These are phyloP conservation scores for Stratiomys singularior DNA, from an alignment of 2,888 invertebrate genomes.

Conservation along the genomic window DNA sequence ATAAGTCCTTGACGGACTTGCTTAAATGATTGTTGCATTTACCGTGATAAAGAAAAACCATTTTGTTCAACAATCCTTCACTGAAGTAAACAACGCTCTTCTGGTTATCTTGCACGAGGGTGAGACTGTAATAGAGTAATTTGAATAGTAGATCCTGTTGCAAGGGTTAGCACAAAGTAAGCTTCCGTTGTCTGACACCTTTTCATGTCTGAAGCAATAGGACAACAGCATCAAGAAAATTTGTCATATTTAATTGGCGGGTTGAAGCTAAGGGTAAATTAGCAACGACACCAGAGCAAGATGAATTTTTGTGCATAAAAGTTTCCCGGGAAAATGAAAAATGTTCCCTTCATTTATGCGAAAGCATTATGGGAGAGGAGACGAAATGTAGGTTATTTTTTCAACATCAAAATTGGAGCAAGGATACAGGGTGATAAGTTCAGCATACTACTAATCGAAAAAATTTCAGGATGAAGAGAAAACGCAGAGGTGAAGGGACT, in stretches of 20 bases:
- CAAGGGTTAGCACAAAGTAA: constrained; percentile 3
- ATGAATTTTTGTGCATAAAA: constrained; percentile 50
- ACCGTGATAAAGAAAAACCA: no score
- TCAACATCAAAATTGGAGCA: not conserved
- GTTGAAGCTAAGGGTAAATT: constrained; percentile 50
- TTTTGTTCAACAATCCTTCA: no score
- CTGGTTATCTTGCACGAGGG: not conserved
- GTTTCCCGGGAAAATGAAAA: constrained; percentile 48
- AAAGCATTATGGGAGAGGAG: not conserved
- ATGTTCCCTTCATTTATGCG: constrained; percentile 32
- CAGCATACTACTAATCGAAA: no score
- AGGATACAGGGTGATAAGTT: no score
- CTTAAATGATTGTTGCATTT: no score
- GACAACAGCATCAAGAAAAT: constrained; percentile 50
- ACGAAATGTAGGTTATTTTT: not conserved
- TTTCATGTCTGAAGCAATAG: constrained; percentile 39
- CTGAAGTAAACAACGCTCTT: no score
- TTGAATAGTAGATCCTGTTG: not conserved
- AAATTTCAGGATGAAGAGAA: no score
- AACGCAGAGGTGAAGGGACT: no score
- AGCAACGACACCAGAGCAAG: constrained; percentile 49
- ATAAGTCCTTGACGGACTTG: no score
- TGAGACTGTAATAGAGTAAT: not conserved
- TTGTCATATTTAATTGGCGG: constrained; percentile 52
- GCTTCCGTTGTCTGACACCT: not conserved